A percentile compares a stretch with the other conserved stretches of the same genome.
These are phyloP conservation scores for Brachylomia viminalis DNA, from an alignment of 2,888 invertebrate species.

Conservation along the genomic window DNA sequence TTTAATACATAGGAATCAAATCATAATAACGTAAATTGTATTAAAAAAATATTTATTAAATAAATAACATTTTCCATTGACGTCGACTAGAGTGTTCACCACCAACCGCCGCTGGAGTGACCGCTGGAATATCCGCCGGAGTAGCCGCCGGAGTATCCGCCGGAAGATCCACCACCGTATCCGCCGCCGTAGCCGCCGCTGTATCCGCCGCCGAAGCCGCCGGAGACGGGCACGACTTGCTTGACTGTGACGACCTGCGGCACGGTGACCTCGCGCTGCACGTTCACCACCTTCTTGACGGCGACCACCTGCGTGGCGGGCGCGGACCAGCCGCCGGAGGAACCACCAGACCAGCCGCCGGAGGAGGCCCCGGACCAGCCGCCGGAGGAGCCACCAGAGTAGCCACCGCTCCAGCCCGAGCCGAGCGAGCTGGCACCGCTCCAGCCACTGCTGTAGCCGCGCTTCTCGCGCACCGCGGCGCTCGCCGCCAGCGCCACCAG, in stretches of 20 bases:
- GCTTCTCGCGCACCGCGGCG: constrained; percentile 57
- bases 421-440: constrained; percentile 4
- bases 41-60: constrained; percentile 23
- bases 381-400: constrained; percentile 24
- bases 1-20: not conserved
- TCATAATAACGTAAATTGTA: not conserved
- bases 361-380: constrained; percentile 4
- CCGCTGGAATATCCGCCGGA: constrained; percentile 27
- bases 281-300: not conserved
- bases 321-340: not conserved
- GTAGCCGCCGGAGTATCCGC: constrained; percentile 31
- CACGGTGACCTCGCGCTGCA: no score
- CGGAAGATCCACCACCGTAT: constrained; percentile 44
- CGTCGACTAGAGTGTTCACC: constrained; percentile 55
- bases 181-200: constrained; percentile 45
- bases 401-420: not conserved
- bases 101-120: constrained; percentile 61
- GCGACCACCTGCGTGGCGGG: constrained; percentile 51
- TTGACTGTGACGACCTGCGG: constrained; percentile 79
- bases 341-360: constrained; percentile 23
- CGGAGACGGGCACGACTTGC: constrained; percentile 70
- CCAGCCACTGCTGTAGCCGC: constrained; percentile 58
- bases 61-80: constrained; percentile 23
- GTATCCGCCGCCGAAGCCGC: constrained; percentile 39
- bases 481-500: constrained; percentile 49